A percentile compares a stretch with the other conserved stretches of the same genome.
Conservation (phyloP, 92 coral and sea anemone species). For the Pocillopora meandrina region DNA sequence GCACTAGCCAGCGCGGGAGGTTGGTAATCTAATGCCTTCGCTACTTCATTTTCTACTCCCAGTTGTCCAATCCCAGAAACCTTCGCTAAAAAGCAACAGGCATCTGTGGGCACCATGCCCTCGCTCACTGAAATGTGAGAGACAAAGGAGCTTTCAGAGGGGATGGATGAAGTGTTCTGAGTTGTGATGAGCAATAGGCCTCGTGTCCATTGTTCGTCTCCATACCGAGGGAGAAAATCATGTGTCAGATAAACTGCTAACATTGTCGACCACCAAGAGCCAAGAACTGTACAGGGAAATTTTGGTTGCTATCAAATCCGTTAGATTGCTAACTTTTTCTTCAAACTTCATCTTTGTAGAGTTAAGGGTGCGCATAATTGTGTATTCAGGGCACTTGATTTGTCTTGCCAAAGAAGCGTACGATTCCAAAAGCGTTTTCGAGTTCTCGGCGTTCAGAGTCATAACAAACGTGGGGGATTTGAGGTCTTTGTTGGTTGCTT, state of each 20-base stretch:
- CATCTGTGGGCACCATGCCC: conserved; percentile 22
- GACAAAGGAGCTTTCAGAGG: conserved; percentile 4
- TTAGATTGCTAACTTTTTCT: not conserved
- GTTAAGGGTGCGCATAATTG: not conserved
- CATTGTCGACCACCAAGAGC: conserved; percentile 3
- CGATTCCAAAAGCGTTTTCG: not conserved
- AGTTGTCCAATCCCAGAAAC: not conserved
- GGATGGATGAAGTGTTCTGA: not conserved
- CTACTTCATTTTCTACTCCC: conserved; percentile 22
- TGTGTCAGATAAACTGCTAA: not conserved
- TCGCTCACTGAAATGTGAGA: conserved; percentile 7
- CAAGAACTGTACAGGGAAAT: not conserved
- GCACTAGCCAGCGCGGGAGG: conserved; percentile 65
- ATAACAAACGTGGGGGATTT: not conserved
- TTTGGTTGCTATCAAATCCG: not conserved
- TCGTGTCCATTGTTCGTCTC: not conserved
- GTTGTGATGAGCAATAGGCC: conserved; percentile 1
- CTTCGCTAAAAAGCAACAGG: not conserved
- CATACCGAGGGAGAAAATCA: not conserved
- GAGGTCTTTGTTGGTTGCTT: not conserved
- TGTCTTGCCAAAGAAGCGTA: not conserved
- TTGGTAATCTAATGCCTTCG: conserved; percentile 50
- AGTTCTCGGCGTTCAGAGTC: not conserved
- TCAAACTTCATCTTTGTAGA: not conserved
- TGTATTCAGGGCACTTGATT: not conserved